phyloP scores from a whole-genome alignment of 2,113 vertebrate species.

The Brachyhypopomus gauderio region DNA sequence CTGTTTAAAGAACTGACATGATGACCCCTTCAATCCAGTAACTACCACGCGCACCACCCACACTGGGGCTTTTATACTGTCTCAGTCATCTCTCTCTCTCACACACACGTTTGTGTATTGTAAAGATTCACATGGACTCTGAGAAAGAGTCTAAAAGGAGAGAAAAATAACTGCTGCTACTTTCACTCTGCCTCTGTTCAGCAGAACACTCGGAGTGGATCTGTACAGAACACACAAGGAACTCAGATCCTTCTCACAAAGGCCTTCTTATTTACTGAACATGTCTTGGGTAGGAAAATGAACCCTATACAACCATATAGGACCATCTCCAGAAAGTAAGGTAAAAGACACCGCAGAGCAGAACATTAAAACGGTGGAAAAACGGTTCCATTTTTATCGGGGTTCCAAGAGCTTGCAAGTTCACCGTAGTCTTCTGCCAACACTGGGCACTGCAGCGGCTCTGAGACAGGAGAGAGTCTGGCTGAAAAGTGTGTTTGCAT shows the following conservation, averaged over 20 bases:
- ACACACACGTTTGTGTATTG: not conserved
- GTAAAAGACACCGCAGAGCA: not conserved
- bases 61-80: not conserved
- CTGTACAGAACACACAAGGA: not conserved
- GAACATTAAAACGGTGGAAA: not conserved
- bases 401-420: not conserved
- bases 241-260: not conserved
- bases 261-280: not conserved
- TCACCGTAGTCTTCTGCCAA: constrained; percentile 15
- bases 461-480: not conserved
- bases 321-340: not conserved
- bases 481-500: not conserved
- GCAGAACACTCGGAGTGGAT: too few relatives aligned
- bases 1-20: constrained; percentile 13
- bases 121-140: not conserved
- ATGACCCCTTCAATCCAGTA: constrained; percentile 13
- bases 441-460: not conserved
- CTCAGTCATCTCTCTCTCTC: not conserved
- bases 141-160: not conserved
- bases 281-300: not conserved
- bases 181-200: too few relatives aligned
- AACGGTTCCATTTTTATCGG: not conserved
- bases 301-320: not conserved
- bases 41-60: not conserved
- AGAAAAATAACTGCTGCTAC: not conserved